Evolutionary conservation across 2,797 vertebrate species (phyloP).

Genomic region (Furcifer pardalis): DNA sequence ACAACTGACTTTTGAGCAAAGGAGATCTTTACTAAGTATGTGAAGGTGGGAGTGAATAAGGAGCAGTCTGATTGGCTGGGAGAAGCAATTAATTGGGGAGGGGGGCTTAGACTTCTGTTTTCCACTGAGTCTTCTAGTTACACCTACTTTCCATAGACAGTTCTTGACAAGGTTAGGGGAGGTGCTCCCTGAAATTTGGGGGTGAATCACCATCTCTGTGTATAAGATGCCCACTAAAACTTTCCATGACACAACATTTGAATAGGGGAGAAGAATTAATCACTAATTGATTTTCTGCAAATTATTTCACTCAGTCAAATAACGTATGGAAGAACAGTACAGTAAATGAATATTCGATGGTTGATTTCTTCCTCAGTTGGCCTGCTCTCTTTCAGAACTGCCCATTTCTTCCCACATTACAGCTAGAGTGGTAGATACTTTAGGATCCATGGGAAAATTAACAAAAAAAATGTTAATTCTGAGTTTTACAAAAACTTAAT

Average conservation of each 20-base stretch:
- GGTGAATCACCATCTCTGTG: too few relatives aligned
- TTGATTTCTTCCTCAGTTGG: not conserved
- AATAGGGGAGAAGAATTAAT: not conserved
- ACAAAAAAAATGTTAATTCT: not conserved
- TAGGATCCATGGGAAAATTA: not conserved
- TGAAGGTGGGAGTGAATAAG: too few relatives aligned
- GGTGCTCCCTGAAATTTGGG: too few relatives aligned
- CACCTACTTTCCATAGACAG: too few relatives aligned
- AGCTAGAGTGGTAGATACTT: not conserved
- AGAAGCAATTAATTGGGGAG: too few relatives aligned
- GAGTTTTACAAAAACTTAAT: not conserved
- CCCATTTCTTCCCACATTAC: not conserved
- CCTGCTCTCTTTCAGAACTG: not conserved
- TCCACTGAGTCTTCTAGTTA: slow-evolving; percentile 13
- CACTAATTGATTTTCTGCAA: not conserved
- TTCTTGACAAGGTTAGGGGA: too few relatives aligned
- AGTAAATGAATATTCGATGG: fast-evolving
- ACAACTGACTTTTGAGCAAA: too few relatives aligned
- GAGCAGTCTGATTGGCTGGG: too few relatives aligned
- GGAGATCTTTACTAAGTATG: too few relatives aligned
- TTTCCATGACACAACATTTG: not conserved
- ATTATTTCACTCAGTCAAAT: not conserved
- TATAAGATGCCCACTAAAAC: too few relatives aligned
- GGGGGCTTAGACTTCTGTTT: not conserved
- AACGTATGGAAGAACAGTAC: too few relatives aligned